These are phyloP conservation scores for Cartodere bifasciata DNA, from an alignment of 2,888 invertebrate genomes.

Conservation along the genomic window DNA sequence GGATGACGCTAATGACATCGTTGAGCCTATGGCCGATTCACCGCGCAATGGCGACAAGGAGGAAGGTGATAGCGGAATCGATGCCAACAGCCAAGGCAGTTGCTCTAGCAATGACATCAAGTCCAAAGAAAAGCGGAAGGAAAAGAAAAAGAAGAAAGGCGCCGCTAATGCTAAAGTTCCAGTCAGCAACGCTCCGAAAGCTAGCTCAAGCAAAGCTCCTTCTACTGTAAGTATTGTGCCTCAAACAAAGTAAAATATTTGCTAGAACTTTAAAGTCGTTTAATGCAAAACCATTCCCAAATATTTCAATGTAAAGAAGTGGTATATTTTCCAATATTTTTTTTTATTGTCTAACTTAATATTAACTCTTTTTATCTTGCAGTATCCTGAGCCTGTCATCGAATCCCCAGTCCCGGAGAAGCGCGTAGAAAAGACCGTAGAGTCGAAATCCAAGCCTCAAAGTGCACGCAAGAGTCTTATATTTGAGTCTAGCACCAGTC, in stretches of 20 bases:
- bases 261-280: no score
- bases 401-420: slow-evolving; percentile 13
- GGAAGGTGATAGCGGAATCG: slow-evolving; percentile 82
- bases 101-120: slow-evolving; percentile 79
- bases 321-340: no score
- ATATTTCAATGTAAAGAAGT: no score
- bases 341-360: no score
- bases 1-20: slow-evolving; percentile 38
- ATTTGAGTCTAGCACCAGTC: slow-evolving; percentile 55
- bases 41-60: slow-evolving; percentile 55
- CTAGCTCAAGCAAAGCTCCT: slow-evolving; percentile 23
- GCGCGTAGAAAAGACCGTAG: slow-evolving; percentile 13
- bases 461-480: slow-evolving; percentile 42
- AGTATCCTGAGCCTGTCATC: slow-evolving; percentile 8
- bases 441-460: slow-evolving; percentile 1
- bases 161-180: slow-evolving; percentile 13
- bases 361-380: no score
- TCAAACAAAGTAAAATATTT: no score
- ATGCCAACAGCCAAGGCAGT: slow-evolving; percentile 79
- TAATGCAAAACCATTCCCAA: no score
- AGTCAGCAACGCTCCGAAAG: slow-evolving; percentile 15
- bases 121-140: slow-evolving; percentile 53
- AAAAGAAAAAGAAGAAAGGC: slow-evolving; percentile 50
- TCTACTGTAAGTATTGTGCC: no score
- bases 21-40: slow-evolving; percentile 25